A percentile compares a stretch with the other conserved stretches of the same genome.
phyloP scores from a whole-genome alignment of 2,113 vertebrate species.

The Calypte anna region DNA sequence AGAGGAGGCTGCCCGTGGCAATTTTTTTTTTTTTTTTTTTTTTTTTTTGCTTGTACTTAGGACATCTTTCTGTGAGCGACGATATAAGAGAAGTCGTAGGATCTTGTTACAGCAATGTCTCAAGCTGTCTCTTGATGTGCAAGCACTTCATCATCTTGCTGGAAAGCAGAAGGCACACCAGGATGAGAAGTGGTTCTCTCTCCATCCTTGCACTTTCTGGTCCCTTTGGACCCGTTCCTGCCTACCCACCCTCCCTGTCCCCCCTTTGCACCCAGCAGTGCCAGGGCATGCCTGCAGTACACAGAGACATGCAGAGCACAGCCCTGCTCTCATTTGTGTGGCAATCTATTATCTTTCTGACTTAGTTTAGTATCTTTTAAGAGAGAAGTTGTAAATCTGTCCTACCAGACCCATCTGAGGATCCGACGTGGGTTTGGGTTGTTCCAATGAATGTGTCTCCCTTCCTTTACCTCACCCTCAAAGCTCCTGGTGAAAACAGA shows the following conservation, averaged over 20 bases:
- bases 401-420: constrained; percentile 11
- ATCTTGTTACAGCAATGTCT: background rate
- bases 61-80: background rate
- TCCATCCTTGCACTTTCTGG: rapidly evolving
- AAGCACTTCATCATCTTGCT: background rate
- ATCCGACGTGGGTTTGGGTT: background rate
- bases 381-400: background rate
- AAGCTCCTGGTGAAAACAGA: background rate
- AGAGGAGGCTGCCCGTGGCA: background rate
- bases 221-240: background rate
- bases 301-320: background rate
- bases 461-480: background rate
- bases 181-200: background rate
- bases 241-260: background rate
- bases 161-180: background rate
- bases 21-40: background rate
- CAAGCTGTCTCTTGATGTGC: background rate
- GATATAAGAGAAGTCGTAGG: background rate
- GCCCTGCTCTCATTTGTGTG: background rate
- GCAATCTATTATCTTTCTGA: background rate
- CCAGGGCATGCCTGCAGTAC: background rate
- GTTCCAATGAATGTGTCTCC: background rate
- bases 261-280: background rate
- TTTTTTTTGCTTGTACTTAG: background rate
- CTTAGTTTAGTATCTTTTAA: constrained; percentile 5